Percentiles rank a stretch among this genome's conserved stretches.
These are phyloP conservation scores for Probosciger aterrimus DNA, from an alignment of 2,113 vertebrate genomes.

Conservation along the genomic window DNA sequence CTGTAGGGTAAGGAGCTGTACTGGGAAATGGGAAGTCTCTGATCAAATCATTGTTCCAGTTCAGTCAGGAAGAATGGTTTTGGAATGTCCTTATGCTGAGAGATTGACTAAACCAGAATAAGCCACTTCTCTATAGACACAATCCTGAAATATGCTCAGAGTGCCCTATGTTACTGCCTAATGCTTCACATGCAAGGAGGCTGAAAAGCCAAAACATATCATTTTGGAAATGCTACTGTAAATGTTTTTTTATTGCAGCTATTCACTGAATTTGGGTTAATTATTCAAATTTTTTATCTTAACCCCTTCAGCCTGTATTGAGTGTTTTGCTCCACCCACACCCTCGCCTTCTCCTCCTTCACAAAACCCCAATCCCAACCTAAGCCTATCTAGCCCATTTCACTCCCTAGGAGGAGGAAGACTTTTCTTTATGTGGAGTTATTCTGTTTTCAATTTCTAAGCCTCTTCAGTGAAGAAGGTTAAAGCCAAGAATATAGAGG, in stretches of 20 bases:
- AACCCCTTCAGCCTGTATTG: background rate
- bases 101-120: background rate
- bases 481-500: no score
- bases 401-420: background rate
- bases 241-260: background rate
- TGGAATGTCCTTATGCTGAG: background rate
- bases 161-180: background rate
- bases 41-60: background rate
- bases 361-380: background rate
- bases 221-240: background rate
- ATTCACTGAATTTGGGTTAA: background rate
- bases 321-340: background rate
- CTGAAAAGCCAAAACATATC: background rate
- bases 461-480: background rate
- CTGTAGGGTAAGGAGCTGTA: background rate
- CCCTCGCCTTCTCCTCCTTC: fast-evolving
- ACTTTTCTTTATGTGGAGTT: background rate
- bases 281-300: background rate
- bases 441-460: background rate
- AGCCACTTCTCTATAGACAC: background rate
- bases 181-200: background rate
- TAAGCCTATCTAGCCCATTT: background rate
- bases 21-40: background rate
- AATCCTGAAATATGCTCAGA: background rate
- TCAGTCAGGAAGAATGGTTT: background rate